A percentile compares a stretch with the other conserved stretches of the same genome.
phyloP scores from a whole-genome alignment of 2,797 vertebrate genomes.

The Lagorchestes hirsutus region DNA sequence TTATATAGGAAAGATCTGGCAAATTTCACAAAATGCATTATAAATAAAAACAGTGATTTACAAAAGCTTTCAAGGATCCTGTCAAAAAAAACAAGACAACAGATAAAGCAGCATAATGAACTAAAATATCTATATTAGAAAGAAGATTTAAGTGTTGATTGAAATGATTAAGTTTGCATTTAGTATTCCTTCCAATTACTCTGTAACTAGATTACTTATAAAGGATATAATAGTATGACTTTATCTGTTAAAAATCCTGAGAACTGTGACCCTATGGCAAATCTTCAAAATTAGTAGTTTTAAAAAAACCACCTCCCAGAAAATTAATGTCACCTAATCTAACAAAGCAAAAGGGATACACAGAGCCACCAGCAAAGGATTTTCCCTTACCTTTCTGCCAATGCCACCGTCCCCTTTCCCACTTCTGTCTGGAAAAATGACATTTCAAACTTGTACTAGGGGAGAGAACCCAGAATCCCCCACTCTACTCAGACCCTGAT shows the following conservation, averaged over 20 bases:
- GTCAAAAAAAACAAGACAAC: slow-evolving; percentile 14
- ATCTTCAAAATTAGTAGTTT: not conserved
- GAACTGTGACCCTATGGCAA: not conserved
- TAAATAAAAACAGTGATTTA: not conserved
- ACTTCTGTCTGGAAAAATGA: not conserved
- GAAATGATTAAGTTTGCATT: not conserved
- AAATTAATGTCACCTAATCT: not conserved
- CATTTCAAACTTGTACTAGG: too few relatives aligned
- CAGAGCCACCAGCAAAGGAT: not conserved
- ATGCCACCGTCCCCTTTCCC: not conserved
- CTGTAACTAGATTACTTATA: slow-evolving; percentile 2
- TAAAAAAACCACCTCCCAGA: not conserved
- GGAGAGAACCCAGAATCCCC: too few relatives aligned
- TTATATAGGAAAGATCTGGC: slow-evolving; percentile 27
- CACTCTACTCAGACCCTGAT: not conserved
- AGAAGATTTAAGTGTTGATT: slow-evolving; percentile 5
- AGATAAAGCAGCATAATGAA: slow-evolving; percentile 45
- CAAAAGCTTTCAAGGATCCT: slow-evolving; percentile 10
- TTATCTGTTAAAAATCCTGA: not conserved
- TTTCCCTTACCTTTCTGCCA: not conserved
- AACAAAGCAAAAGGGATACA: not conserved
- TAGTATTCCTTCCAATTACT: not conserved
- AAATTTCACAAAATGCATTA: slow-evolving; percentile 12
- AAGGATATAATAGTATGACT: not conserved
- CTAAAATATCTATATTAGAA: not conserved